A percentile compares a stretch with the other conserved stretches of the same genome.
Evolutionary conservation across 2,888 invertebrate species (phyloP).

Genomic region (Harpagoxenus sublaevis): DNA sequence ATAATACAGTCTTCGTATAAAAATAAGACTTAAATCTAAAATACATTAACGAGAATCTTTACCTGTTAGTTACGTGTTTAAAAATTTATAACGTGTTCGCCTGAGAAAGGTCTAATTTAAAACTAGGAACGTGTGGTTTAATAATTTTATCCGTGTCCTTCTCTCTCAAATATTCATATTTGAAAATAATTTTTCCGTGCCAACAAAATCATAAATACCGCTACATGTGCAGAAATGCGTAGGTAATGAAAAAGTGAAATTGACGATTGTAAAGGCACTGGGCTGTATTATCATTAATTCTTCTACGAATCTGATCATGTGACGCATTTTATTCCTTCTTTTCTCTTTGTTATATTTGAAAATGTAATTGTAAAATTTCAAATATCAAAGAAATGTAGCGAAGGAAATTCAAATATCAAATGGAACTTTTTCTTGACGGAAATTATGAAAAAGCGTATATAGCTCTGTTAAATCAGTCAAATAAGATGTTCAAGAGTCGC

Average conservation of each 20-base stretch:
- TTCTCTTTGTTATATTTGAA: slow-evolving; percentile 6
- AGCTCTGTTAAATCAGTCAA: neutral
- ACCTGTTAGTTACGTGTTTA: slow-evolving; percentile 20
- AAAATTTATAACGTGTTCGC: slow-evolving; percentile 22
- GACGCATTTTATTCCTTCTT: slow-evolving; percentile 37
- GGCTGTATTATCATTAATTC: slow-evolving; percentile 29
- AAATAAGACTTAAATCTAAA: slow-evolving; percentile 11
- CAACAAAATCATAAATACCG: slow-evolving; percentile 73
- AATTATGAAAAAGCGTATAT: neutral
- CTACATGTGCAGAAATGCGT: slow-evolving; percentile 46
- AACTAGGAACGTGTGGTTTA: neutral
- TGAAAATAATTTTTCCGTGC: slow-evolving; percentile 70
- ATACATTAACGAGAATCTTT: slow-evolving; percentile 23
- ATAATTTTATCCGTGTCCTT: neutral
- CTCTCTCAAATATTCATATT: neutral
- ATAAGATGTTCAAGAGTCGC: neutral
- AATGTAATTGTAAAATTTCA: neutral
- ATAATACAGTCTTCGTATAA: slow-evolving; percentile 28
- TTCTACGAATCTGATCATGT: slow-evolving; percentile 7
- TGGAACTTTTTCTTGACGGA: neutral
- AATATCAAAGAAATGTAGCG: neutral
- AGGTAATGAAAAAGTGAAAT: slow-evolving; percentile 18
- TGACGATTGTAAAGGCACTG: slow-evolving; percentile 1
- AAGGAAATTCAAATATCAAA: slow-evolving; percentile 2
- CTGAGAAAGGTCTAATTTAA: slow-evolving; percentile 12